phyloP scores from a whole-genome alignment of 2,888 invertebrate genomes.

The Hermaeophaga mercurialis region DNA sequence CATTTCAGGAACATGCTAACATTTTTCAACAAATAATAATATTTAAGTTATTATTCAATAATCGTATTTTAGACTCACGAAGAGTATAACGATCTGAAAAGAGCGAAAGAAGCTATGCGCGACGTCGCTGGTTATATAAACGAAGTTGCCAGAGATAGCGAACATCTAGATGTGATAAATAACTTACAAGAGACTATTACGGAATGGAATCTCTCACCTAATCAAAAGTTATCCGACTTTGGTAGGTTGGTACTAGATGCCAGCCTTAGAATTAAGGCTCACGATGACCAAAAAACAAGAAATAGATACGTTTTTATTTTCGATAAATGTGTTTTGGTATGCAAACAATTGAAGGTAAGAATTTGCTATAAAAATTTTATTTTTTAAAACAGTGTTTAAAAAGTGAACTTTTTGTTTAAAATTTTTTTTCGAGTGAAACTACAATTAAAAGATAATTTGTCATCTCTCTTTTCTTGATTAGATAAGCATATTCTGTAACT shows the following conservation, averaged over 20 bases:
- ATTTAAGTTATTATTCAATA: background rate
- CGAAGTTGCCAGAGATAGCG: conserved; percentile 96
- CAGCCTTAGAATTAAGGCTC: conserved; percentile 89
- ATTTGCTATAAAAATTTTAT: no score
- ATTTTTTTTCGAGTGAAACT: no score
- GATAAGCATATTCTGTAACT: no score
- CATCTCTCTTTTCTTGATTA: no score
- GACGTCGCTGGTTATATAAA: conserved; percentile 97
- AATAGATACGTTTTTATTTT: conserved; percentile 95
- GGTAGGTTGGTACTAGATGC: conserved; percentile 93
- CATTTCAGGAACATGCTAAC: no score
- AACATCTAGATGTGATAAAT: conserved; percentile 85
- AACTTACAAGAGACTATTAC: conserved; percentile 89
- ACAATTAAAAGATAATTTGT: no score
- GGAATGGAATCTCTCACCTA: conserved; percentile 76
- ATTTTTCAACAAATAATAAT: no score
- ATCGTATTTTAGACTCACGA: conserved; percentile 69
- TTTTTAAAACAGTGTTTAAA: background rate
- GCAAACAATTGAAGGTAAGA: conserved; percentile 78
- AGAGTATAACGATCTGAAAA: conserved; percentile 80
- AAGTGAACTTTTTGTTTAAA: no score
- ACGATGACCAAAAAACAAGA: conserved; percentile 83
- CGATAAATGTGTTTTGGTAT: conserved; percentile 94
- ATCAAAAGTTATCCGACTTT: conserved; percentile 84
- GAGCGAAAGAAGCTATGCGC: conserved; percentile 93